These are phyloP conservation scores for Philopotamus ludificatus DNA, from an alignment of 1,140 invertebrate genomes.

Conservation along the genomic window DNA sequence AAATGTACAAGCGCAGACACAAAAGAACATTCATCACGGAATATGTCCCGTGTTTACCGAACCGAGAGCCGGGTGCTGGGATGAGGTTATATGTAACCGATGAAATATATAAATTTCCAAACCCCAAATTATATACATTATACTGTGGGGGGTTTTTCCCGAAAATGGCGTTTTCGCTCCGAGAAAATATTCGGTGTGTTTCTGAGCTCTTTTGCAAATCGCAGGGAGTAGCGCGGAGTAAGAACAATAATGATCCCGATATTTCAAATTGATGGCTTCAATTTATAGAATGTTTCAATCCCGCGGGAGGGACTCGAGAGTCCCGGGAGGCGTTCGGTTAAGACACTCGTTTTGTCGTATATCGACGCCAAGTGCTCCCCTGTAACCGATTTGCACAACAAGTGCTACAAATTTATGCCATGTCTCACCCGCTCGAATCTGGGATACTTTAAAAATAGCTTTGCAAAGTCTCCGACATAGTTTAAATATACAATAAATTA, in stretches of 20 bases:
- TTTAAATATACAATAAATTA: no score
- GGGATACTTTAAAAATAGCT: no score
- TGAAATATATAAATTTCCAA: slow-evolving; percentile 1
- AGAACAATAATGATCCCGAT: slow-evolving; percentile 22
- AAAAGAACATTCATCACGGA: not conserved
- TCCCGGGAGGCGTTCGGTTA: slow-evolving; percentile 1
- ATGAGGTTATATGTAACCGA: not conserved
- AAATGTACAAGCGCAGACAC: no score
- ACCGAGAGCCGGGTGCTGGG: not conserved
- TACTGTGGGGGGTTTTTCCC: no score
- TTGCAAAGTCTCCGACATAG: no score
- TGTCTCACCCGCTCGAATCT: no score
- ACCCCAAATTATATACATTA: slow-evolving; percentile 1
- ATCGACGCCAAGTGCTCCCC: not conserved
- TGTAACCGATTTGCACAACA: not conserved
- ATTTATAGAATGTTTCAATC: slow-evolving; percentile 25
- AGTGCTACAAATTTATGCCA: no score
- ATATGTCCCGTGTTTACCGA: slow-evolving; percentile 1
- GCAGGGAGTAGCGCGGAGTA: not conserved
- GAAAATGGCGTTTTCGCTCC: not conserved
- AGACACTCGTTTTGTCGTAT: not conserved
- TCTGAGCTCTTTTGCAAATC: not conserved
- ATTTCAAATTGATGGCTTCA: slow-evolving; percentile 29
- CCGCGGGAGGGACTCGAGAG: slow-evolving; percentile 11
- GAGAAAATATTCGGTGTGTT: not conserved